Base-by-base conservation (phyloP, 2,888 invertebrate genomes). In the Aphidoletes aphidimyza region DNA sequence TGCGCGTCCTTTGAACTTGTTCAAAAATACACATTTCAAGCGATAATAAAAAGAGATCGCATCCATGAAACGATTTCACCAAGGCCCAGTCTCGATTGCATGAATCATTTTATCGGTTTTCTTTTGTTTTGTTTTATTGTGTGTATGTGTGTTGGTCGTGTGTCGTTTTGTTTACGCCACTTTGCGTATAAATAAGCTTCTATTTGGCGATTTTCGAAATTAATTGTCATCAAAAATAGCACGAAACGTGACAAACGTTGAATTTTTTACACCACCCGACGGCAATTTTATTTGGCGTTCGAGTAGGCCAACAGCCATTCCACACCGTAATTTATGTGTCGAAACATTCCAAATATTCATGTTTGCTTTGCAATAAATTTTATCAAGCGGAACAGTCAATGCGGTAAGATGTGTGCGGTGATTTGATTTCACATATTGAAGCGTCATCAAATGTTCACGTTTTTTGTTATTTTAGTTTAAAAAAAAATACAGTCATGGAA, bases 141-240 rank as follows among this genome's bases (percentile, higher is more conserved):
- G 5, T 39, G 39, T 8, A 39, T 39, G 39, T 39, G 39, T 11
- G 6, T 17, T 17, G 47, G 6, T 47, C 17, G 8, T 47, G 6
- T 47, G 6, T 47, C 19, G 6, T 54, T 54, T 54, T 69, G 30
- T 69, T 69, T 69, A 69, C 69, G 30, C 69, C 69, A 69, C 69
- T 30, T 30, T 69, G 69, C 69, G 69, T 69, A 69, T 81, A 37
- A 81, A 81, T 81, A 37, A 37, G 37, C n/a, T 37, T 81, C 8
- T 81, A 81, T 81, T 81, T 81, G 81, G 37, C 37, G 81, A 81
- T 81, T 81, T 81, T 81, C 22, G 81, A 81, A 81, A 81, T 81
- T 81, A 37, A 81, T 81, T 81, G 81, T 37, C 81, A 81, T 81
- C 81, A 81, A 81, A 81, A 81, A 81, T 81, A 81, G 81, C 81